phyloP scores from a whole-genome alignment of 2,888 invertebrate species.

The Creontiades dilutus region DNA sequence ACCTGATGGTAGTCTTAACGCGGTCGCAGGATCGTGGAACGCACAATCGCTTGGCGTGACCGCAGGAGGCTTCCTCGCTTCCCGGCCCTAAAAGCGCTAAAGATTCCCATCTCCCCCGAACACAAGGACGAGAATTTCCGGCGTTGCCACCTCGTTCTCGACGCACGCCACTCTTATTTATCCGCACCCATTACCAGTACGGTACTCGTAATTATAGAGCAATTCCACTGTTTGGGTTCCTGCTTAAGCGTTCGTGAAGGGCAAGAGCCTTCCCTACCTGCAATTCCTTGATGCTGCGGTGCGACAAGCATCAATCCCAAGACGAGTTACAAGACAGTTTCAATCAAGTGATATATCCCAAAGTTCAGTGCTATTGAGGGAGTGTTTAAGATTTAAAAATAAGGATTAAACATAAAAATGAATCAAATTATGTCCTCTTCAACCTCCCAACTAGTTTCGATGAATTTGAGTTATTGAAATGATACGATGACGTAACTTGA shows the following conservation, averaged over 20 bases:
- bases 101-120: neutral
- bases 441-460: no score
- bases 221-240: conserved; percentile 1
- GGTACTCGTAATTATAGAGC: neutral
- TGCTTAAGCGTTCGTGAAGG: neutral
- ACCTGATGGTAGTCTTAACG: neutral
- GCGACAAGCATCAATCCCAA: no score
- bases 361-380: no score
- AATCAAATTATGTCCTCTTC: no score
- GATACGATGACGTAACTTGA: no score
- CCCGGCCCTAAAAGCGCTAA: neutral
- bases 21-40: neutral
- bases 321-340: no score
- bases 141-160: neutral
- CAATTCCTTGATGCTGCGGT: no score
- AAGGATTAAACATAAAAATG: no score
- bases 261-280: no score
- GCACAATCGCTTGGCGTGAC: conserved; percentile 44
- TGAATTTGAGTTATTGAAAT: no score
- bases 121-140: neutral
- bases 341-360: no score
- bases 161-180: neutral
- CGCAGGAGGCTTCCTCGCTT: neutral
- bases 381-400: no score
- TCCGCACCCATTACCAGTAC: neutral